These are phyloP conservation scores for Procapra przewalskii DNA, from an alignment of 2,113 vertebrate species.

Conservation along the genomic window DNA sequence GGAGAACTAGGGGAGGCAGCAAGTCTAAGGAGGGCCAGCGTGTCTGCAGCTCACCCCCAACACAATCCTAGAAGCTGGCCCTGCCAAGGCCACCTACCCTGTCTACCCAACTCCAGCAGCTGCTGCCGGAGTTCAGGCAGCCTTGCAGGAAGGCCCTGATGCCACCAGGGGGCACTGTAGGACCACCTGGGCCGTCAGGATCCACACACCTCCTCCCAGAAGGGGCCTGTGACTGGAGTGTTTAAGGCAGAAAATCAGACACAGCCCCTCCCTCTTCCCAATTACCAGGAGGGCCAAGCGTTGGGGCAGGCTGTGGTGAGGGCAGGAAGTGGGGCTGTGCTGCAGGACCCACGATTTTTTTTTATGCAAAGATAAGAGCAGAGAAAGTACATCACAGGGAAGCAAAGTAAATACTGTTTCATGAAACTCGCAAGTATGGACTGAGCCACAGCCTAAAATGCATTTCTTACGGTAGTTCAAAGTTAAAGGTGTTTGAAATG, in stretches of 20 bases:
- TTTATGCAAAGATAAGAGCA: not conserved
- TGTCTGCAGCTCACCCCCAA: not conserved
- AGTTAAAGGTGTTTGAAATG: not conserved
- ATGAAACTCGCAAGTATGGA: not conserved
- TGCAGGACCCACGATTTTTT: not conserved
- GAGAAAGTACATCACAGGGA: not conserved
- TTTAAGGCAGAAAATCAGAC: not conserved
- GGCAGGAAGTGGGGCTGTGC: accelerated
- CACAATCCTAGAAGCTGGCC: no score
- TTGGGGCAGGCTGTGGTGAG: accelerated
- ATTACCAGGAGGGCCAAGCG: not conserved
- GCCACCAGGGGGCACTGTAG: slow-evolving; percentile 45
- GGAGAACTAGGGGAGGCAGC: not conserved
- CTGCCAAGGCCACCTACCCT: not conserved
- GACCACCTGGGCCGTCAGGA: not conserved
- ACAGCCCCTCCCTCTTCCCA: not conserved
- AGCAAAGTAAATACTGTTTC: not conserved
- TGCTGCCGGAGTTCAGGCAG: accelerated
- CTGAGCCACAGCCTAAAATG: not conserved
- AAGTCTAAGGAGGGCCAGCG: not conserved
- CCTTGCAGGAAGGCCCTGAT: not conserved
- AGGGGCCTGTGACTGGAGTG: not conserved
- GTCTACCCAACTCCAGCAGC: not conserved
- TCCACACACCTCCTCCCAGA: not conserved
- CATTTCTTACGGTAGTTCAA: not conserved